Evolutionary conservation across 2,888 invertebrate genomes (phyloP).

Genomic region (Cryptops parisi): DNA sequence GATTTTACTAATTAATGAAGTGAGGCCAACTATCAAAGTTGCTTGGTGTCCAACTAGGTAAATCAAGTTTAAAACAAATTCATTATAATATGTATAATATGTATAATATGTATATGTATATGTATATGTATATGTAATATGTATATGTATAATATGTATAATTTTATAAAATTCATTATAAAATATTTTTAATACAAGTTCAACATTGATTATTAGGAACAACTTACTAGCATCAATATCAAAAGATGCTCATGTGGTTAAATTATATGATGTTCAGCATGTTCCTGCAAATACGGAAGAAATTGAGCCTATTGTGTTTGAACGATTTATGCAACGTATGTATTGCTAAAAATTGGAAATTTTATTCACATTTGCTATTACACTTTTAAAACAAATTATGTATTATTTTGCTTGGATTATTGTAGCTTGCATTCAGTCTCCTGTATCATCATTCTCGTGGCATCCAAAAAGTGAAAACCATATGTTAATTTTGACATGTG

Average conservation of each 20-base stretch:
- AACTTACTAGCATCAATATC: slow-evolving; percentile 68
- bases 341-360: background rate
- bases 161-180: too few relatives aligned
- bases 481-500: slow-evolving; percentile 36
- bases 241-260: slow-evolving; percentile 58
- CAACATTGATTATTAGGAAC: slow-evolving; percentile 37
- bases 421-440: slow-evolving; percentile 23
- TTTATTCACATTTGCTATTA: background rate
- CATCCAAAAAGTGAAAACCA: slow-evolving; percentile 68
- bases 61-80: slow-evolving; percentile 15
- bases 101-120: too few relatives aligned
- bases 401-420: slow-evolving; percentile 19
- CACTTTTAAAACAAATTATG: background rate
- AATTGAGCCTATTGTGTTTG: slow-evolving; percentile 58
- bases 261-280: slow-evolving; percentile 73
- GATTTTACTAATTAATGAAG: slow-evolving; percentile 46
- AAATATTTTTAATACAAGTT: slow-evolving; percentile 8
- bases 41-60: slow-evolving; percentile 80
- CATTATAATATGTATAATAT: background rate
- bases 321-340: slow-evolving; percentile 39
- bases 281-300: slow-evolving; percentile 49
- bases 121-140: too few relatives aligned
- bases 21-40: slow-evolving; percentile 54
- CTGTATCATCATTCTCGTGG: slow-evolving; percentile 67
- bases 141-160: background rate